A percentile compares a stretch with the other conserved stretches of the same genome.
Evolutionary conservation across 2,797 vertebrate species (phyloP).

Genomic region (Halcyon chelicuti): DNA sequence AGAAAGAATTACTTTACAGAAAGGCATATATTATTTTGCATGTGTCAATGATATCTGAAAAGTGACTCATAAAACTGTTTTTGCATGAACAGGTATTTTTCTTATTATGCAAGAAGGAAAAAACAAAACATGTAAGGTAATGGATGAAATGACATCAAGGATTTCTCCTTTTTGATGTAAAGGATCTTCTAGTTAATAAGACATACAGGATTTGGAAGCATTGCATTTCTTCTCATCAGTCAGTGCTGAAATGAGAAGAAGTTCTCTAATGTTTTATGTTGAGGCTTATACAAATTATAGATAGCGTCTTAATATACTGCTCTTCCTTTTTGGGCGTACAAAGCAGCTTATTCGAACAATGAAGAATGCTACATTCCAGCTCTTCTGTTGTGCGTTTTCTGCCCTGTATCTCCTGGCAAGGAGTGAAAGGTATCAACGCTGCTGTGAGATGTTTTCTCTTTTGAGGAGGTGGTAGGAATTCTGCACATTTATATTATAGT

Average conservation of each 20-base stretch:
- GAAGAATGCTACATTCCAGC: neutral
- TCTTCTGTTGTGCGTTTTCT: neutral
- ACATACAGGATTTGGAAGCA: neutral
- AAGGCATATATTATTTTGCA: conserved; percentile 10
- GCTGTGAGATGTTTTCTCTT: neutral
- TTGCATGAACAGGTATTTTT: neutral
- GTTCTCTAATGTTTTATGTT: neutral
- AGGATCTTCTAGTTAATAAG: neutral
- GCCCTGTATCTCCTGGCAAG: neutral
- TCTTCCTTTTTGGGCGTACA: neutral
- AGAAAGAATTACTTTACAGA: conserved; percentile 5
- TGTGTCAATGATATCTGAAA: neutral
- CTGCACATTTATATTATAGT: neutral
- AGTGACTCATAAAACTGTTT: conserved; percentile 1
- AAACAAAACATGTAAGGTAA: neutral
- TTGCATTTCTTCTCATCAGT: neutral
- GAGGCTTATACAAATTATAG: neutral
- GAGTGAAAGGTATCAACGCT: neutral
- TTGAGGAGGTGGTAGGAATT: neutral
- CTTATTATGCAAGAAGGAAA: neutral
- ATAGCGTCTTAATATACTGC: neutral
- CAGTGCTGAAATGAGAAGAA: neutral
- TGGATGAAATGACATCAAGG: neutral
- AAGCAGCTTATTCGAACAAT: neutral
- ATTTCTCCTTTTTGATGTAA: neutral